These are phyloP conservation scores for Montipora cactus DNA, from an alignment of 64 coral and sea anemone species.

Conservation along the genomic window DNA sequence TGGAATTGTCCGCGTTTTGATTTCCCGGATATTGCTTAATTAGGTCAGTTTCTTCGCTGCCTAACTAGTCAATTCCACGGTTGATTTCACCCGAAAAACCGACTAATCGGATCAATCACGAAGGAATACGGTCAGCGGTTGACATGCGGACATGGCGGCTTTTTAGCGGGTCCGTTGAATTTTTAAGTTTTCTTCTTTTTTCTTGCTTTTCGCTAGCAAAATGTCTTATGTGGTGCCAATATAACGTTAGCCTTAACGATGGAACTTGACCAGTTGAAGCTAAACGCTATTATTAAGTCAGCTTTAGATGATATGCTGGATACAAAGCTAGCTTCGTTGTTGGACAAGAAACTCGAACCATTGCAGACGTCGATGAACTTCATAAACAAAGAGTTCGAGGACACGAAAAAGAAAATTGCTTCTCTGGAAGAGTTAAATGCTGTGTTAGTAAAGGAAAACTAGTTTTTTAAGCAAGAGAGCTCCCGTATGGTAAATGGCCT, in stretches of 20 bases:
- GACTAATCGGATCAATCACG: no score
- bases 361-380: neutral
- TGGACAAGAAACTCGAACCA: neutral
- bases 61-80: no score
- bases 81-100: no score
- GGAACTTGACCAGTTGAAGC: neutral
- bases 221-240: no score
- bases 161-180: neutral
- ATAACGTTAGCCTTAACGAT: no score
- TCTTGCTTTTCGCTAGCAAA: neutral
- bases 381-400: neutral
- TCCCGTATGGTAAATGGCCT: neutral
- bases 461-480: neutral
- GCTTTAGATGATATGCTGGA: constrained; percentile 20
- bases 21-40: no score
- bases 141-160: neutral
- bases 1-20: no score
- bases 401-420: neutral
- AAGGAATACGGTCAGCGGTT: neutral
- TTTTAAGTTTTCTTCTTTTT: neutral
- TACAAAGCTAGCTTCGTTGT: neutral
- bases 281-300: neutral
- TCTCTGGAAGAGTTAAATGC: neutral
- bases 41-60: no score
- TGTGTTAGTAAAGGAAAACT: neutral